Evolutionary conservation across 2,113 vertebrate genomes (phyloP).

Genomic region (Meriones unguiculatus): DNA sequence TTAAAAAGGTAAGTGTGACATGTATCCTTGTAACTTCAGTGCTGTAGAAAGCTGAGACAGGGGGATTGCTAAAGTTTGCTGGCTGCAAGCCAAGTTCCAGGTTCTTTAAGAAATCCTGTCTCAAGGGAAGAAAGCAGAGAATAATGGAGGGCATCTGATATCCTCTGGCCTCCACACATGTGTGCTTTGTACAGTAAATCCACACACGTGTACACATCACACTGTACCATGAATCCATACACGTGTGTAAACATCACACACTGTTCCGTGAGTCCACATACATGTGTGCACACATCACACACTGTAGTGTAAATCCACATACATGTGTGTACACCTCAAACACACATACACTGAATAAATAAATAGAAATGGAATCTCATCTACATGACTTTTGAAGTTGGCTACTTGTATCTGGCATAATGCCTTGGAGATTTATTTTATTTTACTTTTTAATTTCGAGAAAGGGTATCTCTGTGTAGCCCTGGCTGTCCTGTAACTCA

Average conservation of each 20-base stretch:
- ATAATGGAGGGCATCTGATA: background rate
- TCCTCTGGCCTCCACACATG: background rate
- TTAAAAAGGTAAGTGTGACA: background rate
- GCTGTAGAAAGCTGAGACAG: background rate
- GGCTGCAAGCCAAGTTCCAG: background rate
- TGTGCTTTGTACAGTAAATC: background rate
- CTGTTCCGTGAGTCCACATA: background rate
- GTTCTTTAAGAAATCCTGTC: background rate
- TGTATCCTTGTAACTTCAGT: background rate
- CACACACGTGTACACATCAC: background rate
- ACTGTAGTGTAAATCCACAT: background rate
- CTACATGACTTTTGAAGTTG: background rate
- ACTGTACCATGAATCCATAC: background rate
- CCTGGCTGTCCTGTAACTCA: too few species aligned
- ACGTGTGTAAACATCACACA: background rate
- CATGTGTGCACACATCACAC: background rate
- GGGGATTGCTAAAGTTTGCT: background rate
- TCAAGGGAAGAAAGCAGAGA: background rate
- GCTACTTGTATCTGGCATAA: background rate
- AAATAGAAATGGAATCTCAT: background rate
- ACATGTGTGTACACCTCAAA: background rate
- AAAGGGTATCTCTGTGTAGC: too few species aligned
- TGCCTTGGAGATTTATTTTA: background rate
- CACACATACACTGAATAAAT: background rate
- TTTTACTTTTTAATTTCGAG: too few species aligned